Percentiles rank a stretch among this genome's conserved stretches.
phyloP scores from a whole-genome alignment of 2,797 vertebrate genomes.

The Paramormyrops hopkinsi region DNA sequence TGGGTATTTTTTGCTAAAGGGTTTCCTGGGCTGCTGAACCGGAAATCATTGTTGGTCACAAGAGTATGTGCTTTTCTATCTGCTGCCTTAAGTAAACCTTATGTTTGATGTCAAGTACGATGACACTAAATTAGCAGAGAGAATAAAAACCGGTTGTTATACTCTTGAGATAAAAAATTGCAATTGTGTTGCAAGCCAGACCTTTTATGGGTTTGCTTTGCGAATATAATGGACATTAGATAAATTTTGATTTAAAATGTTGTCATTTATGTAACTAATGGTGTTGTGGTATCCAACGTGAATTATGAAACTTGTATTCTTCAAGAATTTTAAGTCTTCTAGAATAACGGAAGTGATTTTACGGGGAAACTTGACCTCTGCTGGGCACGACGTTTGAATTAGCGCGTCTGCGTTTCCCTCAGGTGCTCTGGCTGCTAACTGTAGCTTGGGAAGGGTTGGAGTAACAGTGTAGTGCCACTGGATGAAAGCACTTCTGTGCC shows the following conservation, averaged over 20 bases:
- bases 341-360: background rate
- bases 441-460: background rate
- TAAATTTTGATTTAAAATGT: background rate
- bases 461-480: background rate
- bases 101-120: background rate
- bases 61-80: background rate
- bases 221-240: background rate
- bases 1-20: background rate
- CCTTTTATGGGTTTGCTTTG: background rate
- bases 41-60: background rate
- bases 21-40: background rate
- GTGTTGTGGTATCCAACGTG: background rate
- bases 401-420: background rate
- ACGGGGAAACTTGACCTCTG: background rate
- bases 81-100: background rate
- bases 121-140: background rate
- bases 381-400: background rate
- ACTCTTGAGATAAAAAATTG: background rate
- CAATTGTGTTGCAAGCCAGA: background rate
- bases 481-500: background rate
- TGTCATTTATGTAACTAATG: background rate
- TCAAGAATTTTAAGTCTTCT: background rate
- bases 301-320: background rate
- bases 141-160: background rate
- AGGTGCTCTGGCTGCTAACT: background rate